Evolutionary conservation across 2,113 vertebrate genomes (phyloP).

Genomic region (Larimichthys polyactis): DNA sequence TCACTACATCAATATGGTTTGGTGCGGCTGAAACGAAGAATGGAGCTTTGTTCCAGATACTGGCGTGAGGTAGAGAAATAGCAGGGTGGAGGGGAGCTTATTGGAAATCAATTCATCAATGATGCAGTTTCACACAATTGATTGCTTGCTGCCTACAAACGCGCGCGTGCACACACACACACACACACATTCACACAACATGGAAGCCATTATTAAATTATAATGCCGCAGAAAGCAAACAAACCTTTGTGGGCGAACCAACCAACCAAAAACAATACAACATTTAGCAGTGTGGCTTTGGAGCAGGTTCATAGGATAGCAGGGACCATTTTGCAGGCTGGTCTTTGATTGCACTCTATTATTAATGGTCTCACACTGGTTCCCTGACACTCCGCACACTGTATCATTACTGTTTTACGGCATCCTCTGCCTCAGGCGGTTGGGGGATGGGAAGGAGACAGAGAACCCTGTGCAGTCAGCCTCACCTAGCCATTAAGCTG

Average conservation of each 20-base stretch:
- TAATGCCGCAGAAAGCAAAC: constrained; percentile 25
- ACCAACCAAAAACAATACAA: constrained; percentile 6
- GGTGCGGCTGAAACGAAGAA: constrained; percentile 21
- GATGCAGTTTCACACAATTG: constrained; percentile 46
- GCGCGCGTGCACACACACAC: not conserved
- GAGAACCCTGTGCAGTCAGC: constrained; percentile 49
- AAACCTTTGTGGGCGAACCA: constrained; percentile 18
- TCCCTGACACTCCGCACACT: constrained; percentile 61
- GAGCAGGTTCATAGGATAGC: constrained; percentile 12
- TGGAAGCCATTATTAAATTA: constrained; percentile 16
- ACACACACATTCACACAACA: not conserved
- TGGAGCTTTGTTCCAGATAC: constrained; percentile 39
- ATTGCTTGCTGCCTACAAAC: constrained; percentile 20
- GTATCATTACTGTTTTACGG: constrained; percentile 70
- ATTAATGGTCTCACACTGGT: constrained; percentile 66
- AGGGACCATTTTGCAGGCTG: constrained; percentile 22
- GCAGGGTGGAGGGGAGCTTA: constrained; percentile 48
- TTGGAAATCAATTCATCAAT: constrained; percentile 72
- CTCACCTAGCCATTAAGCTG: constrained; percentile 56
- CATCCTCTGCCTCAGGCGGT: constrained; percentile 59
- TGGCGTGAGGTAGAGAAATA: constrained; percentile 16
- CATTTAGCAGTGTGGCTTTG: not conserved
- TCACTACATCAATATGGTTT: constrained; percentile 44
- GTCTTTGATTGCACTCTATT: constrained; percentile 66
- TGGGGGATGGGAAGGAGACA: constrained; percentile 70